Base-by-base conservation (phyloP, 64 coral and sea anemone species). In the Montipora foliosa region DNA sequence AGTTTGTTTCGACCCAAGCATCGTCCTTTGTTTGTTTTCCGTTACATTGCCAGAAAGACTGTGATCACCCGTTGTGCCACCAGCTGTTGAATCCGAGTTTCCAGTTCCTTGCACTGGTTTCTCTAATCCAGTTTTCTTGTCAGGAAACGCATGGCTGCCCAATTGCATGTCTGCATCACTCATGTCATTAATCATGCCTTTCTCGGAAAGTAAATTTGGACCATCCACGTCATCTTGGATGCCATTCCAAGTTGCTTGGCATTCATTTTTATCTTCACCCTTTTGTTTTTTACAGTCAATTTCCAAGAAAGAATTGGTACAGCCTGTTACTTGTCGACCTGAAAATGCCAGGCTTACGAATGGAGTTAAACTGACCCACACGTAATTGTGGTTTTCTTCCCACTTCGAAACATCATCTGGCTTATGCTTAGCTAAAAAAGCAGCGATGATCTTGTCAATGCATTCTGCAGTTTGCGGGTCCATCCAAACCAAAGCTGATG, bases 321-420 rank as follows among this genome's bases (percentile, higher is more conserved):
- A 11, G 5, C 44, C 7, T 84, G 19, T 45, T 6, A 49, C 10
- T 13, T 86, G 9, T 21, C 79, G 76, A 16, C 95, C 95, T 37
- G 98, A 93, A 82, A 99, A 99, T 44, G 87, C 89, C 73, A 99
- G 75, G 74, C 83, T 92, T 8, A 99, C 84, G 87, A 99, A 99
- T 22, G 98, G 98, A 49, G 87, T 87, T 79, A 99, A 84, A 16
- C 91, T 99, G 0, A 99, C 82, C 98, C 98, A 99, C 4, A 99
- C 98, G 92, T 96, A 99, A 47, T 95, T 96, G 80, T 96, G 98
- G 13, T 87, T 66, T 76, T 92, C 92, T 47, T 99, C 92, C 92
- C 89, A 99, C 0, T 14, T 80, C 29, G 92, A 94, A 13, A 99
- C 79, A 22, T 94, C 89, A 5, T 46, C 50, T 19, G 98, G 92